phyloP scores from a whole-genome alignment of 1,140 invertebrate species.

The Episyrphus balteatus region DNA sequence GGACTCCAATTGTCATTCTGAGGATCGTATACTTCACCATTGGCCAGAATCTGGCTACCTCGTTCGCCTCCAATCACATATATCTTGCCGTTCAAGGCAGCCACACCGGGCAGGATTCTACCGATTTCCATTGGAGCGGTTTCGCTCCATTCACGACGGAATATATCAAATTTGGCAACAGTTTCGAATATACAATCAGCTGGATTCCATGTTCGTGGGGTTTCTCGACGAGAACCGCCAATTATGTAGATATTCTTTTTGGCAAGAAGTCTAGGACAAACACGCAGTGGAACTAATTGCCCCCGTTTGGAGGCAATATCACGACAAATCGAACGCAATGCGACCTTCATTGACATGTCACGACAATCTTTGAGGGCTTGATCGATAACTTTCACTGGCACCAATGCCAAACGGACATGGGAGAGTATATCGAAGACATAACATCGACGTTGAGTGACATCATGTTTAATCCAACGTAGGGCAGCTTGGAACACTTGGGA shows the following conservation, averaged over 20 bases:
- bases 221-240: slow-evolving; percentile 75
- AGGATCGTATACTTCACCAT: slow-evolving; percentile 80
- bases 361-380: slow-evolving; percentile 67
- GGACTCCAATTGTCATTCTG: slow-evolving; percentile 55
- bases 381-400: slow-evolving; percentile 72
- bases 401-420: slow-evolving; percentile 72
- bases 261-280: slow-evolving; percentile 66
- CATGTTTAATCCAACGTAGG: slow-evolving; percentile 80
- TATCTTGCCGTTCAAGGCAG: slow-evolving; percentile 75
- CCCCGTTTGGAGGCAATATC: slow-evolving; percentile 69
- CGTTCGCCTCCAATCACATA: slow-evolving; percentile 89
- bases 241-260: slow-evolving; percentile 84
- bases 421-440: slow-evolving; percentile 81
- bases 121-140: slow-evolving; percentile 74
- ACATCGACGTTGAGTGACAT: slow-evolving; percentile 63
- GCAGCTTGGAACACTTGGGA: slow-evolving; percentile 86
- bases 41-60: slow-evolving; percentile 81
- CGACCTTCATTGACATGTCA: slow-evolving; percentile 69
- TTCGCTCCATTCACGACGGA: slow-evolving; percentile 64
- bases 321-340: slow-evolving; percentile 66
- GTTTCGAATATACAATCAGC: slow-evolving; percentile 64
- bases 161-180: slow-evolving; percentile 68
- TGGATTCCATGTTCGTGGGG: slow-evolving; percentile 46
- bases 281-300: slow-evolving; percentile 61
- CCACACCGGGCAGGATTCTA: slow-evolving; percentile 80